phyloP scores from a whole-genome alignment of 2,113 vertebrate species.

The Apteryx owenii region DNA sequence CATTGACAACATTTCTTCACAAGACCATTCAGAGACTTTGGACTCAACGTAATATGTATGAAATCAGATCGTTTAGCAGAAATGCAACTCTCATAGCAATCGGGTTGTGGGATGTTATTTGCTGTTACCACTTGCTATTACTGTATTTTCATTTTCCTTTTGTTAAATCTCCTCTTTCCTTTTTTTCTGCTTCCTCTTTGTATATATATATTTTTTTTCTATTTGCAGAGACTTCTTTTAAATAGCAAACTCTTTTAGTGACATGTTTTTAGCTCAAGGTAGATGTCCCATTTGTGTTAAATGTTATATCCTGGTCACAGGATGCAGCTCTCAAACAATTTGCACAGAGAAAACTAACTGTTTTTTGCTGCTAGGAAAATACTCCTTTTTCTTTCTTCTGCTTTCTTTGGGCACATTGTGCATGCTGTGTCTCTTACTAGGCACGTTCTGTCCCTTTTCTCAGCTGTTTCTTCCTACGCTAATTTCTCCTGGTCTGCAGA shows the following conservation, averaged over 20 bases:
- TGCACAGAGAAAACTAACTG: not conserved
- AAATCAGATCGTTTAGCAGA: not conserved
- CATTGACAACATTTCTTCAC: rapidly evolving
- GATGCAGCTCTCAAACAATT: not conserved
- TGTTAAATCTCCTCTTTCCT: not conserved
- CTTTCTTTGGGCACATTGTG: not conserved
- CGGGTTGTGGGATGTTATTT: not conserved
- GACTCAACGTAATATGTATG: not conserved
- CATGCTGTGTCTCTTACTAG: rapidly evolving
- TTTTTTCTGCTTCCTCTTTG: constrained; percentile 40
- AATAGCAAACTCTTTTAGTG: not conserved
- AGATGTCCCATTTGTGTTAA: not conserved
- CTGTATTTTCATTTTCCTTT: constrained; percentile 40
- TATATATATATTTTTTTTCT: not conserved
- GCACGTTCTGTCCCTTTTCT: constrained; percentile 3
- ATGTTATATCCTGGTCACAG: not conserved
- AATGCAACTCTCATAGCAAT: not conserved
- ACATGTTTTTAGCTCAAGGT: not conserved
- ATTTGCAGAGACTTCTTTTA: not conserved
- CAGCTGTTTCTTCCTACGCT: not conserved
- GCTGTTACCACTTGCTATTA: not conserved
- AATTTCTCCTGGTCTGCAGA: not conserved
- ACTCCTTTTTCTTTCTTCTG: not conserved
- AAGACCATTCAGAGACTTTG: not conserved
- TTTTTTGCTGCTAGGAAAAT: not conserved